Evolutionary conservation across 2,888 invertebrate genomes (phyloP), one percentile per base, ranked within the genome.

Genomic region (Lithophane socia): DNA sequence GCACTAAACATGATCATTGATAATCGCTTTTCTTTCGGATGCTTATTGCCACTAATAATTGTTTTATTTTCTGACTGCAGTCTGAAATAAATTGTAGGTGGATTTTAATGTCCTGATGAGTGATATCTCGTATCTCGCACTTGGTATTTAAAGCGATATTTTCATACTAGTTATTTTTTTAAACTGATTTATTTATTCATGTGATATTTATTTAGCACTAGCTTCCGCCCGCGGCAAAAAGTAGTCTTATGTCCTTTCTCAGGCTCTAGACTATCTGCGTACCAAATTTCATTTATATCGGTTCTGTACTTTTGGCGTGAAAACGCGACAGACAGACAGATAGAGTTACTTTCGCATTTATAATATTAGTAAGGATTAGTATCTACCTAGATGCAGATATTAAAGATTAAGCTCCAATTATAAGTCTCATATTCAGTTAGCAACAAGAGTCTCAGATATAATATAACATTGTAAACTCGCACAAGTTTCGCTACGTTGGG

Each of bases 401-500:
- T 24, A 29, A n/a, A 29, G 12, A n/a, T 63, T 4, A 37, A 63
- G 21, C 1, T 16, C 37, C 2, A 29, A 21, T 68, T 12, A 24
- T 29, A 44, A 47, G 21, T 4, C 21, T 52, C 29, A 49, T 61
- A 24, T 42, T 68, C 47, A 24, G 54, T 18, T 75, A 80, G 75
- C 63, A 84, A 84, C 84, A 10, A 44, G 21, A 52, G 9, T 52
- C 18, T 37, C 21, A 2, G 9, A 63, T 37, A 37, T 44, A 54
- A 70, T 42, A 29, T 37, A 60, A 66, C 18, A 16, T 58, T 44
- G 56, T 63, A 7, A 77, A 82, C 21, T 24, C 65, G 16, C 24
- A 10, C 52, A 60, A 63, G 74, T 64, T 69, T 60, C 65, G 73
- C 82, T 74, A 61, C 16, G 56, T 42, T 63, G 44, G 12, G n/a